Evolutionary conservation across 1,140 invertebrate species (phyloP).

Genomic region (Telenomus remus): DNA sequence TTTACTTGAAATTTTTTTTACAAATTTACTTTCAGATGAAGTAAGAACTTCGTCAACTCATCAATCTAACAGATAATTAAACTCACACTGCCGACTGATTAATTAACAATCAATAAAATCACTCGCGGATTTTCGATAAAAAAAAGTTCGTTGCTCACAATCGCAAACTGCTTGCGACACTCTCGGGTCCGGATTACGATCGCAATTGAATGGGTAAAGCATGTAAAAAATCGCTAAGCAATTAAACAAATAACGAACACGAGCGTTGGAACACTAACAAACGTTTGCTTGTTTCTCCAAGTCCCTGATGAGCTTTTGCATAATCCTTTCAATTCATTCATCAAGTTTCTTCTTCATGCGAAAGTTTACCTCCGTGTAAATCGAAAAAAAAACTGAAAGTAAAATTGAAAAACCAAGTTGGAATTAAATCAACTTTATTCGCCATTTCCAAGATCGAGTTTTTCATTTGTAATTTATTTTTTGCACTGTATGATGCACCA

Average conservation of each 20-base stretch:
- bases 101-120: conserved; percentile 23
- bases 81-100: background rate
- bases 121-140: background rate
- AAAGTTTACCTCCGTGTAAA: too few species aligned
- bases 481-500: conserved; percentile 32
- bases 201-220: conserved; percentile 4
- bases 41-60: background rate
- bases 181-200: conserved; percentile 8
- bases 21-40: background rate
- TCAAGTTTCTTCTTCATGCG: too few species aligned
- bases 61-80: conserved; percentile 15
- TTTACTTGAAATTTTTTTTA: background rate
- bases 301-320: conserved; percentile 8
- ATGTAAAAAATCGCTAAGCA: background rate
- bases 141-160: conserved; percentile 17
- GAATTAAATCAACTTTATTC: conserved; percentile 36
- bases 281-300: conserved; percentile 4
- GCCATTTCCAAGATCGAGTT: conserved; percentile 37
- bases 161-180: conserved; percentile 23
- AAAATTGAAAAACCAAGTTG: conserved; percentile 11
- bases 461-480: conserved; percentile 39
- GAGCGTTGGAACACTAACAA: conserved; percentile 21
- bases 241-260: conserved; percentile 15
- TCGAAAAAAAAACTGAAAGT: conserved; percentile 19
- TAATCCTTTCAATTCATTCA: conserved; percentile 17